Evolutionary conservation across 2,888 invertebrate species (phyloP).

Genomic region (Emmelina monodactyla): DNA sequence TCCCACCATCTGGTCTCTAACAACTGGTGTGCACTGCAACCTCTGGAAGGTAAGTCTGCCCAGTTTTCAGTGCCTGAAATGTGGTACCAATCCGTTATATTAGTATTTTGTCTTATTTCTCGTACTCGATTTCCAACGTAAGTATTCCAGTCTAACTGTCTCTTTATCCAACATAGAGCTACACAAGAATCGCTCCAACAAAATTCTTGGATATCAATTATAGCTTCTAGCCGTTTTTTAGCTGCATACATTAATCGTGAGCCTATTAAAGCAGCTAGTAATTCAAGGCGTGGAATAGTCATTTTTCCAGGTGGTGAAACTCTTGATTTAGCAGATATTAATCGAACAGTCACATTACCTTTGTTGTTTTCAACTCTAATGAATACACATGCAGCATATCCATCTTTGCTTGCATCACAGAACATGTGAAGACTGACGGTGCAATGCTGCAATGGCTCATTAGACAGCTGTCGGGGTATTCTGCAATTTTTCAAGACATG

Average conservation of each 20-base stretch:
- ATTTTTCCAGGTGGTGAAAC: conserved; percentile 3
- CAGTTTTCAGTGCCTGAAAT: conserved; percentile 10
- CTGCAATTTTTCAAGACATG: background rate
- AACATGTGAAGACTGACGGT: conserved; percentile 4
- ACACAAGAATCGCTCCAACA: conserved; percentile 12
- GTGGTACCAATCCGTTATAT: conserved; percentile 8
- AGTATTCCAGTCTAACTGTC: conserved; percentile 5
- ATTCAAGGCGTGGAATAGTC: conserved; percentile 7
- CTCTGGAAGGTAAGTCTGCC: conserved; percentile 14
- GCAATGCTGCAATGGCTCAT: background rate
- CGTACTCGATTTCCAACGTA: conserved; percentile 12
- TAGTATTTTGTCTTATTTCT: conserved; percentile 10
- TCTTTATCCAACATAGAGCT: conserved; percentile 10
- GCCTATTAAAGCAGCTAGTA: conserved; percentile 5
- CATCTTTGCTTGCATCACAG: conserved; percentile 6
- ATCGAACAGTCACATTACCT: background rate
- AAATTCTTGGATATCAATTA: background rate
- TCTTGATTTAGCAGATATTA: conserved; percentile 6
- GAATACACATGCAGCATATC: conserved; percentile 6
- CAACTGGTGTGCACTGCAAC: conserved; percentile 10
- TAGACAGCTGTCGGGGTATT: conserved; percentile 2
- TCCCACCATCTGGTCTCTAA: conserved; percentile 9
- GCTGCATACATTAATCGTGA: conserved; percentile 1
- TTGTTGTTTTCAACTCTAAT: background rate
- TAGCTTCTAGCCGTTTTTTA: background rate